Conservation (phyloP, 2,888 invertebrate species). For the Syrphus vitripennis region DNA sequence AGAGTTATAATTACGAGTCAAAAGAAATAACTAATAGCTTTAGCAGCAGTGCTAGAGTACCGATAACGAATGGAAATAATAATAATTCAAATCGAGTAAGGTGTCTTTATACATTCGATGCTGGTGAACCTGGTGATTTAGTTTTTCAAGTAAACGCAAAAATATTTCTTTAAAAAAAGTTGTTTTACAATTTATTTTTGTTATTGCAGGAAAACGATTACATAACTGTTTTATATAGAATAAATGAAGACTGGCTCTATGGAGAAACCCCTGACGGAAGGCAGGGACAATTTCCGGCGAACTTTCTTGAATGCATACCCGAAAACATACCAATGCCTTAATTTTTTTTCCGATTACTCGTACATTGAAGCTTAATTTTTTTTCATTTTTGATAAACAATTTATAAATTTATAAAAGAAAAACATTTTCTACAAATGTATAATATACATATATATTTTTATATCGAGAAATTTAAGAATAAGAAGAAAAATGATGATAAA, state of each 20-base stretch:
- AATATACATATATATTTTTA: constrained; percentile 54
- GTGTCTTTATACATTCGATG: constrained; percentile 88
- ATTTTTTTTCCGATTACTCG: constrained; percentile 1
- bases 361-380: not conserved
- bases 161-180: not conserved
- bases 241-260: constrained; percentile 90
- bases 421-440: constrained; percentile 37
- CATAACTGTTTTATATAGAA: constrained; percentile 85
- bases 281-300: constrained; percentile 90
- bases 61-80: constrained; percentile 33
- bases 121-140: constrained; percentile 84
- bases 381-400: constrained; percentile 35
- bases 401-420: constrained; percentile 35
- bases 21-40: constrained; percentile 21
- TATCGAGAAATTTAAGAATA: constrained; percentile 25
- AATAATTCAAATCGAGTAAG: constrained; percentile 81
- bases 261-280: constrained; percentile 85
- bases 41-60: constrained; percentile 27
- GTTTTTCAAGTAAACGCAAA: constrained; percentile 81
- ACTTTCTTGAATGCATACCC: constrained; percentile 86
- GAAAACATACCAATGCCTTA: constrained; percentile 80
- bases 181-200: not conserved
- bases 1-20: constrained; percentile 26
- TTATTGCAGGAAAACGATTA: constrained; percentile 83
- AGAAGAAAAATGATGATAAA: constrained; percentile 6